Base-by-base conservation (phyloP, 1,140 invertebrate species). In the Limonius californicus region DNA sequence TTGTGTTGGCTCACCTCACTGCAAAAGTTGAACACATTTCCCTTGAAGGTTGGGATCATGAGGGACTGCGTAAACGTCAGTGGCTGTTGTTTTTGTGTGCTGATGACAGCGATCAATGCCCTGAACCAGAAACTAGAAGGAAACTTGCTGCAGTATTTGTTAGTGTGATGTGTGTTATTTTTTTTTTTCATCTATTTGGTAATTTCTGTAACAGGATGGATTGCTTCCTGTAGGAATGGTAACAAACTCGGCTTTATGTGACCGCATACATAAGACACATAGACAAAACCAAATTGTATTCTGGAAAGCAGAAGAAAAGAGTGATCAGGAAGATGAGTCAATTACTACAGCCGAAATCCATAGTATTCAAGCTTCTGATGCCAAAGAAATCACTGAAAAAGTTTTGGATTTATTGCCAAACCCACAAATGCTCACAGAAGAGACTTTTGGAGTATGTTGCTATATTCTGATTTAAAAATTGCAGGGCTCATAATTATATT, bases 101-200 rank as follows among this genome's bases (percentile, higher is more conserved):
- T 32, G 62, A 57, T 19, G 80, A 81, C 61, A 73, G 74, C 43
- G 72, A 73, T 65, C 76, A 82, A 60, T 87, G 85, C 73, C 80
- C 83, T 21, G 77, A 79, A 45, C 66, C 71, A 9, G 75, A 81
- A 56, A 82, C 82, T n/a, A 76, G 76, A 62, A 72, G 80, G 11
- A 87, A 86, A 79, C 69, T 88, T 30, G 81, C 85, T 55, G 82
- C 84, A 2, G 83, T 84, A 67, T 78, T 89, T 78, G 87, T 88
- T 27, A 27, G 23, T 27, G 35, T 39, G 2, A 14, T 39, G n/a
- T 12, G 2, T 12, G 11, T 6, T 39, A 39, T 39, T 39, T 6
- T 14, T 39, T 39, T 2, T 12, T 39, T 39, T 9, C 27, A 32
- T 32, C 11, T 32, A 32, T 4, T 32, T n/a, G n/a, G n/a, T n/a